These are phyloP conservation scores for Eristalis pertinax DNA, from an alignment of 2,888 invertebrate species.

Conservation along the genomic window DNA sequence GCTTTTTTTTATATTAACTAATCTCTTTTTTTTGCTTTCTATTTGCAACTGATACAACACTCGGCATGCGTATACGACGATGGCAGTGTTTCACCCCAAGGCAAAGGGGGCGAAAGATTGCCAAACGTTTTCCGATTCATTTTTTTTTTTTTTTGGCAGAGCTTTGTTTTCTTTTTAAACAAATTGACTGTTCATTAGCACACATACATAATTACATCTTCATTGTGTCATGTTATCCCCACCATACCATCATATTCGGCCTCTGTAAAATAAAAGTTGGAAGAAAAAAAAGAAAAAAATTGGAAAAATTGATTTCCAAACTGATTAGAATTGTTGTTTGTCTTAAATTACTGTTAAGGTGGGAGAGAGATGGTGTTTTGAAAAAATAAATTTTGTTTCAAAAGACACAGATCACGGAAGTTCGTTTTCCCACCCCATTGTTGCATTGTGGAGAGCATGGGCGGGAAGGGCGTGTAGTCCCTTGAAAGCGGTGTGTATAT, in stretches of 20 bases:
- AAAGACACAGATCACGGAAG: background rate
- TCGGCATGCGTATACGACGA: slow-evolving; percentile 16
- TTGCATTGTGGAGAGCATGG: background rate
- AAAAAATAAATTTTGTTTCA: background rate
- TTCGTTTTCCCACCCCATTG: background rate
- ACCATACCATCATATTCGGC: slow-evolving; percentile 88
- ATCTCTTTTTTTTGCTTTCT: background rate
- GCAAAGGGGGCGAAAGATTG: slow-evolving; percentile 53
- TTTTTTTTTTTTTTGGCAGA: background rate
- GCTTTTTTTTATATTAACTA: slow-evolving; percentile 29
- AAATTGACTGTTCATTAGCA: slow-evolving; percentile 38
- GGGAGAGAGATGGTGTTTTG: slow-evolving; percentile 9
- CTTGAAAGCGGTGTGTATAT: background rate
- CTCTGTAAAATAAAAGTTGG: slow-evolving; percentile 86
- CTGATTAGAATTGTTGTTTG: slow-evolving; percentile 79
- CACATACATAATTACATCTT: slow-evolving; percentile 73
- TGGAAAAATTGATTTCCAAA: slow-evolving; percentile 78
- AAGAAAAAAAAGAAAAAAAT: slow-evolving; percentile 81
- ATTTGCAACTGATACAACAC: slow-evolving; percentile 16
- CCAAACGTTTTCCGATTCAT: slow-evolving; percentile 38
- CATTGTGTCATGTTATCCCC: slow-evolving; percentile 79
- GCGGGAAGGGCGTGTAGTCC: background rate
- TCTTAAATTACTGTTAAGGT: slow-evolving; percentile 31
- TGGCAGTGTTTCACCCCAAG: slow-evolving; percentile 49
- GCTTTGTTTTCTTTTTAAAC: slow-evolving; percentile 27